phyloP scores from a whole-genome alignment of 1,140 invertebrate species.

The Pseudomyrmex sp. region DNA sequence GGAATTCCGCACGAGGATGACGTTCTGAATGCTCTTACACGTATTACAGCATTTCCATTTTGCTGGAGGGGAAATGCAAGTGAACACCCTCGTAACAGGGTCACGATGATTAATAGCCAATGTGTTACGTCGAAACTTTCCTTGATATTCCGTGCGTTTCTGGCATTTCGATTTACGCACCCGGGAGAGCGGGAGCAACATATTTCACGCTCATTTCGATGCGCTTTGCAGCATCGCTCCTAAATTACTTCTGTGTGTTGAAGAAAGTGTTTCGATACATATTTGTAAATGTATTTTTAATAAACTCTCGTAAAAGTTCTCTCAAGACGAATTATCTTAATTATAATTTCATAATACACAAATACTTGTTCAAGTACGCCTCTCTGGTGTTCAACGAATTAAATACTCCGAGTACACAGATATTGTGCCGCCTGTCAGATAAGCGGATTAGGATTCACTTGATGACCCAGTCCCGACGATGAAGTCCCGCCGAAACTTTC shows the following conservation, averaged over 20 bases:
- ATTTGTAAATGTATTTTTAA: background rate
- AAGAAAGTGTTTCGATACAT: slow-evolving; percentile 14
- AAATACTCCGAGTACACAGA: background rate
- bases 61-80: slow-evolving; percentile 20
- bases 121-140: slow-evolving; percentile 54
- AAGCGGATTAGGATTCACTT: background rate
- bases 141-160: slow-evolving; percentile 52
- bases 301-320: slow-evolving; percentile 26
- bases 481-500: background rate
- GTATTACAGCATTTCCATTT: slow-evolving; percentile 54
- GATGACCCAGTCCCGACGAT: background rate
- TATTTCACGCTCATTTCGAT: slow-evolving; percentile 10
- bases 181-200: background rate
- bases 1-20: slow-evolving; percentile 34
- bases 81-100: slow-evolving; percentile 29
- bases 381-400: background rate
- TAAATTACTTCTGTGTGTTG: slow-evolving; percentile 16
- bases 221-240: background rate
- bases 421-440: background rate
- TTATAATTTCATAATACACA: background rate
- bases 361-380: background rate
- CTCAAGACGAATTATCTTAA: background rate
- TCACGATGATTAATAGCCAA: slow-evolving; percentile 52
- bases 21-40: slow-evolving; percentile 23
- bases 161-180: slow-evolving; percentile 40